A percentile compares a stretch with the other conserved stretches of the same genome.
Evolutionary conservation across 2,888 invertebrate genomes (phyloP).

Genomic region (Muscina levida): DNA sequence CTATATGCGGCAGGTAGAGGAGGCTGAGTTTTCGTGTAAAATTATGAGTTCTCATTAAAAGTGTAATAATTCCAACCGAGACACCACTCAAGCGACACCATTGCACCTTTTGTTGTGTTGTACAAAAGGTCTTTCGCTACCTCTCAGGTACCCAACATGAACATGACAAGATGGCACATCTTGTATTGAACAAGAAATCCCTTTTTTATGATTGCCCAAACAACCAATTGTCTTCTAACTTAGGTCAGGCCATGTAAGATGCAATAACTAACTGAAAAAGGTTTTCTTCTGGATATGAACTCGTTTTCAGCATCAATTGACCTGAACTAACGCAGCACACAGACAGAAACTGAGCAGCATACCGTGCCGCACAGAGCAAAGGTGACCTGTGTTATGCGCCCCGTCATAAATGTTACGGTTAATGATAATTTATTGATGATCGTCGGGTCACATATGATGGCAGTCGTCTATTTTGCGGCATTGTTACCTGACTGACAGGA

Average conservation of each 20-base stretch:
- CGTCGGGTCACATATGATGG: constrained; percentile 18
- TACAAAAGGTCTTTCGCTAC: constrained; percentile 8
- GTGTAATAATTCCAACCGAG: constrained; percentile 8
- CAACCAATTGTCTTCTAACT: constrained; percentile 31
- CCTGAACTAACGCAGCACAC: constrained; percentile 17
- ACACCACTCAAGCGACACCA: constrained; percentile 23
- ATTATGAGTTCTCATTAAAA: constrained; percentile 38
- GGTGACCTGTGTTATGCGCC: constrained; percentile 33
- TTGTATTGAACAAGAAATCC: constrained; percentile 32
- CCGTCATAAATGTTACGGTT: constrained; percentile 47
- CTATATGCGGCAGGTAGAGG: background rate
- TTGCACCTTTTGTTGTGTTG: no score
- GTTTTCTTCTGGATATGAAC: background rate
- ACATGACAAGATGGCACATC: constrained; percentile 40
- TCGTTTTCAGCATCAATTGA: constrained; percentile 47
- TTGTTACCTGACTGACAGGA: constrained; percentile 26
- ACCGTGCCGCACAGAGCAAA: no score
- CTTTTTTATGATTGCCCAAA: constrained; percentile 33
- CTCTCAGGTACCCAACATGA: background rate
- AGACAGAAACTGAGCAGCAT: background rate
- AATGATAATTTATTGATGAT: constrained; percentile 55
- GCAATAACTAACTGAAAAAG: constrained; percentile 28
- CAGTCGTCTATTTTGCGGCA: background rate
- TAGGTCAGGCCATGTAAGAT: no score
- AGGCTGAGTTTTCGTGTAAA: constrained; percentile 20